A percentile compares a stretch with the other conserved stretches of the same genome.
Conservation (phyloP, 1,140 invertebrate genomes). For the Propsilocerus akamusi region DNA sequence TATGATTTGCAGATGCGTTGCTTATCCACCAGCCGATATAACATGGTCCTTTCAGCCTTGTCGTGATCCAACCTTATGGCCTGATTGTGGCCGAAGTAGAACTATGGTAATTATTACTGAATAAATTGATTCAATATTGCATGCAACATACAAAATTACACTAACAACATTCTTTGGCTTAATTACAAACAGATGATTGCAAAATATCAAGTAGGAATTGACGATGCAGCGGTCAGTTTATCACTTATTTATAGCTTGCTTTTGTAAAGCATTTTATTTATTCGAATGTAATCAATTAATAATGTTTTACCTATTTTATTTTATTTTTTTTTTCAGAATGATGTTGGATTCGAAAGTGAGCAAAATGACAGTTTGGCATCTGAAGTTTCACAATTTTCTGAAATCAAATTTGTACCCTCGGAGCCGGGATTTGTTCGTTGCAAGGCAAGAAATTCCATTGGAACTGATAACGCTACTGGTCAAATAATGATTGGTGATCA, state of each 20-base stretch:
- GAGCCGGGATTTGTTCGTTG: slow-evolving; percentile 21
- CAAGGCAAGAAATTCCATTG: slow-evolving; percentile 16
- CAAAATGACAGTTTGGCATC: background rate
- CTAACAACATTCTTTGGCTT: no score
- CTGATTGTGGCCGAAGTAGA: slow-evolving; percentile 9
- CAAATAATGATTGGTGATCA: slow-evolving; percentile 15
- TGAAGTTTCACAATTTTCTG: slow-evolving; percentile 5
- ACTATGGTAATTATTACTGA: no score
- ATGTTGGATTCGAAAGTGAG: background rate
- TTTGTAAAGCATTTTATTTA: no score
- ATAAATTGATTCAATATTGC: no score
- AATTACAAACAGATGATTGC: no score
- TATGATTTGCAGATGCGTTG: slow-evolving; percentile 24
- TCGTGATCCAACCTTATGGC: slow-evolving; percentile 15
- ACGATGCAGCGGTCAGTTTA: no score
- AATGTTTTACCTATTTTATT: no score
- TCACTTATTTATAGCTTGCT: no score
- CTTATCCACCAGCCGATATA: slow-evolving; percentile 28
- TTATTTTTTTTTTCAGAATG: background rate
- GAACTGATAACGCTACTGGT: slow-evolving; percentile 7
- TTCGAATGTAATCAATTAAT: no score
- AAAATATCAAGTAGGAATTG: no score
- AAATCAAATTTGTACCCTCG: slow-evolving; percentile 13
- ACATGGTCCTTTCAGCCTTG: slow-evolving; percentile 28
- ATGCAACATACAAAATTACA: no score